Conservation (phyloP, 2,797 vertebrate genomes). For the Meriones psammophilus region DNA sequence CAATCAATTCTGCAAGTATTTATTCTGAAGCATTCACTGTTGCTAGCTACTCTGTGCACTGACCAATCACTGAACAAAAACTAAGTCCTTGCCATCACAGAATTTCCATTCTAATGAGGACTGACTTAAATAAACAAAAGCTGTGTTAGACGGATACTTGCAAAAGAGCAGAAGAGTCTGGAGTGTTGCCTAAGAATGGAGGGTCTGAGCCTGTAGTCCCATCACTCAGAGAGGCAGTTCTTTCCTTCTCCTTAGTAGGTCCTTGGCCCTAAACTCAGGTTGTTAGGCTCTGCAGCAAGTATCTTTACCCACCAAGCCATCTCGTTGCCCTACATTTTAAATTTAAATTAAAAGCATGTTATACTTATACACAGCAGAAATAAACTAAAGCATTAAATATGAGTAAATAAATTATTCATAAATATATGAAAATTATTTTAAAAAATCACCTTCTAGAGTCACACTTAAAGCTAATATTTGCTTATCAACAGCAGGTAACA, state of each 20-base stretch:
- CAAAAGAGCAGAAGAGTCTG: background rate
- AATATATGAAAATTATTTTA: conserved; percentile 15
- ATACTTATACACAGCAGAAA: background rate
- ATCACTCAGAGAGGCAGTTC: background rate
- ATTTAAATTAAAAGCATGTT: background rate
- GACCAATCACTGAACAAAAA: background rate
- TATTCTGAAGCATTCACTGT: background rate
- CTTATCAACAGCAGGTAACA: background rate
- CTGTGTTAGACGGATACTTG: background rate
- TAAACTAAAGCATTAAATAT: conserved; percentile 37
- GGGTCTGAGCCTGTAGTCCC: background rate
- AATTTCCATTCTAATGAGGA: background rate
- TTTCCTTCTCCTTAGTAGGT: background rate
- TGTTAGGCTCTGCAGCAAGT: background rate
- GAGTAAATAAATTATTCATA: conserved; percentile 28
- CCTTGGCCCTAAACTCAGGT: background rate
- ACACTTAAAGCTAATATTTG: background rate
- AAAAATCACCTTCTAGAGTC: background rate
- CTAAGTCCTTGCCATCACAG: background rate
- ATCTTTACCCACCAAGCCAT: background rate
- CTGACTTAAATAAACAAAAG: background rate
- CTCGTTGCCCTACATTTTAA: background rate
- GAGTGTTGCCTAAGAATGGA: background rate
- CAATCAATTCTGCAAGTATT: background rate
- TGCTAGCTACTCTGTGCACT: background rate